phyloP scores from a whole-genome alignment of 2,113 vertebrate genomes.

The Puma concolor region DNA sequence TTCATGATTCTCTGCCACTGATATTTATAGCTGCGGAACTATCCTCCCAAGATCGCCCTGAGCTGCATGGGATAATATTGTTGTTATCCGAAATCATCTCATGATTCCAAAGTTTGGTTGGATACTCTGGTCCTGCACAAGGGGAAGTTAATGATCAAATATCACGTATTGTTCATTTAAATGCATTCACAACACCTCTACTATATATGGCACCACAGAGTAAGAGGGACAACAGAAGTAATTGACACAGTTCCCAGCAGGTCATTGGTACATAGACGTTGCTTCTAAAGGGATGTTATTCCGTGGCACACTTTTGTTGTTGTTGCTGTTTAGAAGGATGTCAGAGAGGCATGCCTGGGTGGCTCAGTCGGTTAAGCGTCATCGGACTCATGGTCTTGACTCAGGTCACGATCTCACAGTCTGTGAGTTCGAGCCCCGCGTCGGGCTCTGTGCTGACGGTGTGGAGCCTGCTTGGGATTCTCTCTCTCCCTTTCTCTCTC shows the following conservation, averaged over 20 bases:
- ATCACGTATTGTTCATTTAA: fast-evolving
- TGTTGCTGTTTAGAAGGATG: neutral
- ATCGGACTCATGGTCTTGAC: too few species aligned
- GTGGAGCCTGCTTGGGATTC: too few species aligned
- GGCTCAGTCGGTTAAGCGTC: too few species aligned
- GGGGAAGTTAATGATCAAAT: neutral
- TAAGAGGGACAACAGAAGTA: fast-evolving
- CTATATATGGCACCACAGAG: fast-evolving
- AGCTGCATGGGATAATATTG: neutral
- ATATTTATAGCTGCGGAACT: neutral
- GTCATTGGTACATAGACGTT: neutral
- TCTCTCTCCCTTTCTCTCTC: too few species aligned
- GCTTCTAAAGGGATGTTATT: neutral
- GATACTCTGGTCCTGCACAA: neutral
- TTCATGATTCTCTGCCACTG: neutral
- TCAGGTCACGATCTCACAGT: too few species aligned
- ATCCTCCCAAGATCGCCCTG: neutral
- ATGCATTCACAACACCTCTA: fast-evolving
- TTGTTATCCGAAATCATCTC: neutral
- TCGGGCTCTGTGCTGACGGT: too few species aligned
- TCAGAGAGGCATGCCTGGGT: neutral
- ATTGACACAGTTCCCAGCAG: fast-evolving
- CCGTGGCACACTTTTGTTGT: neutral
- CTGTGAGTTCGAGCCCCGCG: too few species aligned
- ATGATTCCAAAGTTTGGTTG: neutral